Evolutionary conservation across 2,888 invertebrate genomes (phyloP).

Genomic region (Dendrolimus pini): DNA sequence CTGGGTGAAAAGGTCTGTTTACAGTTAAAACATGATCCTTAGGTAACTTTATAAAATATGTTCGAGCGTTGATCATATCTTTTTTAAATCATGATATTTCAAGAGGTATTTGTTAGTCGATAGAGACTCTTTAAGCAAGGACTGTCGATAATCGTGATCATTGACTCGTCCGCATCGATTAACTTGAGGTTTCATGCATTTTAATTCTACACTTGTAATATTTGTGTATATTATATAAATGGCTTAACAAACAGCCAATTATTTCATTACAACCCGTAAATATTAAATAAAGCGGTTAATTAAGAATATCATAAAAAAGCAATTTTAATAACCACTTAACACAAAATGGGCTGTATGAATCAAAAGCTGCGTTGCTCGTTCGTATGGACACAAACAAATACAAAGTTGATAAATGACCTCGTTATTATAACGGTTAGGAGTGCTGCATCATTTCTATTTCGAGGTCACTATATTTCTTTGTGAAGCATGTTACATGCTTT

Average conservation of each 20-base stretch:
- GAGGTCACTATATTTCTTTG: constrained; percentile 63
- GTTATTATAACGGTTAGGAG: constrained; percentile 70
- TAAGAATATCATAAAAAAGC: neutral
- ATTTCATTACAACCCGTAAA: neutral
- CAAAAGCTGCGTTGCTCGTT: constrained; percentile 14
- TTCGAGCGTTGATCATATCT: neutral
- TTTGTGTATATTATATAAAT: neutral
- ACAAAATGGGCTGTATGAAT: neutral
- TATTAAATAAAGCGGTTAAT: neutral
- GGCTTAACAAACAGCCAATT: neutral
- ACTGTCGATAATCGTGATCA: constrained; percentile 33
- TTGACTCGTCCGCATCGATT: constrained; percentile 16
- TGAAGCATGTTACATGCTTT: constrained; percentile 59
- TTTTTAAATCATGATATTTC: neutral
- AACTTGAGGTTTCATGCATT: neutral
- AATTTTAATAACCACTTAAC: neutral
- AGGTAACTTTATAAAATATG: too few species aligned
- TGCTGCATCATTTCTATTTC: constrained; percentile 69
- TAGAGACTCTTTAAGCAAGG: constrained; percentile 28
- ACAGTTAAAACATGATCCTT: too few species aligned
- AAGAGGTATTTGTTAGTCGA: neutral
- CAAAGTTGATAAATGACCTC: constrained; percentile 70
- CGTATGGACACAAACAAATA: constrained; percentile 61
- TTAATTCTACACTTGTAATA: neutral
- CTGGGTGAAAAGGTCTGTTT: too few species aligned